Base-by-base conservation (phyloP, 2,797 vertebrate genomes). In the Myripristis jacobus region DNA sequence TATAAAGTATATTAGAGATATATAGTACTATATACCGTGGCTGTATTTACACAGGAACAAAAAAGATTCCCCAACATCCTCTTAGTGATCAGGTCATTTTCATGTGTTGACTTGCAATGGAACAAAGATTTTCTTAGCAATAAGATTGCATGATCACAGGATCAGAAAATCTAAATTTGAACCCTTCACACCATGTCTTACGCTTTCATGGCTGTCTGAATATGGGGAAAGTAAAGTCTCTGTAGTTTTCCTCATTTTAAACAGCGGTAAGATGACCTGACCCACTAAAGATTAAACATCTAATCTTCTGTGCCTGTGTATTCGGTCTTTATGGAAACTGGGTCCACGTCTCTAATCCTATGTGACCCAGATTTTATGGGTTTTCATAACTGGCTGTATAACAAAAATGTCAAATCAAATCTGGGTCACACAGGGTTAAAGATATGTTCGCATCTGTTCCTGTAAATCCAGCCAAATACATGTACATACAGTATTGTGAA, bases 401-500 rank as follows among this genome's bases (percentile, higher is more conserved):
- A 76, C 83, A 89, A 89, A 88, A 80, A 88, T 59, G 53, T 73
- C 63, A 81, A 84, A 87, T 85, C 62, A 29, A 56, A 85, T 87
- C 76, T 76, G 81, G 73, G 80, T 77, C 85, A 81, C 80, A 55
- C 21, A 59, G 82, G 73, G 67, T 84, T 81, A 84, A 76, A 80
- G 62, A 70, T 77, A 56, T 67, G 66, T 73, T 81, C 80, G 59
- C 84, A 82, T 81, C 59, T 85, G 75, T 87, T 85, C 63, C 73
- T 86, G 87, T 91, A 84, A 84, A 85, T 85, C 69, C 84, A 89
- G 80, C 82, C 83, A 87, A 88, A 92, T 89, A 90, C 69, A 73
- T 93, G 84, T 91, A 90, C 65, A 91, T 90, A 91, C 64, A 89
- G 82, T 91, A 89, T 92, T 90, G 89, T 92, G 91, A 83, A 88